phyloP scores from a whole-genome alignment of 1,140 invertebrate genomes.

The Anthonomus grandis region DNA sequence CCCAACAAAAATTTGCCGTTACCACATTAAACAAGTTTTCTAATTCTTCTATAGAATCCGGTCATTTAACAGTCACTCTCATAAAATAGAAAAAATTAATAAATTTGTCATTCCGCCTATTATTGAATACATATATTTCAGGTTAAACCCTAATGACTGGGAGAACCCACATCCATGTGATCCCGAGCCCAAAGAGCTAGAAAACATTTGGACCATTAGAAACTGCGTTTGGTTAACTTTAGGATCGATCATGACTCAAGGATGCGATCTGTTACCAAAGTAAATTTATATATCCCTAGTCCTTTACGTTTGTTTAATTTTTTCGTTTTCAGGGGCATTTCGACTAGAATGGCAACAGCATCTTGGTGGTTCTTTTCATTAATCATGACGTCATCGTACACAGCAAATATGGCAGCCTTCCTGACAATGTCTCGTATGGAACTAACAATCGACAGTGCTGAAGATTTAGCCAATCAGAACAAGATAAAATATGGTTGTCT shows the following conservation, averaged over 20 bases:
- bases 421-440: constrained; percentile 83
- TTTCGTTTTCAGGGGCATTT: constrained; percentile 56
- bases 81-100: not conserved
- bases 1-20: not conserved
- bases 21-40: not conserved
- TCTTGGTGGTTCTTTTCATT: constrained; percentile 97
- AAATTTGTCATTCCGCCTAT: not conserved
- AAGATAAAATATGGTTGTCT: constrained; percentile 86
- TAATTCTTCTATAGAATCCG: not conserved
- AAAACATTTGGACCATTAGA: constrained; percentile 73
- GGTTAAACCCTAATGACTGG: constrained; percentile 85
- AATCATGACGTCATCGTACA: constrained; percentile 96
- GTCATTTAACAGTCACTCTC: no score
- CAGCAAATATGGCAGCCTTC: constrained; percentile 93
- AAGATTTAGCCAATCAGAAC: constrained; percentile 84
- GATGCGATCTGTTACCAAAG: constrained; percentile 78
- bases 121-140: constrained; percentile 45
- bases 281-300: constrained; percentile 45
- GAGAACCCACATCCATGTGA: constrained; percentile 83
- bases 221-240: constrained; percentile 77
- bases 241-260: constrained; percentile 77
- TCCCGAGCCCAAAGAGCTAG: constrained; percentile 70
- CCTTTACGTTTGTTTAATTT: not conserved
- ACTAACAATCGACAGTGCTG: constrained; percentile 79
- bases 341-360: constrained; percentile 73